These are phyloP conservation scores for Neostethus bicornis DNA, from an alignment of 2,797 vertebrate genomes.

Conservation along the genomic window DNA sequence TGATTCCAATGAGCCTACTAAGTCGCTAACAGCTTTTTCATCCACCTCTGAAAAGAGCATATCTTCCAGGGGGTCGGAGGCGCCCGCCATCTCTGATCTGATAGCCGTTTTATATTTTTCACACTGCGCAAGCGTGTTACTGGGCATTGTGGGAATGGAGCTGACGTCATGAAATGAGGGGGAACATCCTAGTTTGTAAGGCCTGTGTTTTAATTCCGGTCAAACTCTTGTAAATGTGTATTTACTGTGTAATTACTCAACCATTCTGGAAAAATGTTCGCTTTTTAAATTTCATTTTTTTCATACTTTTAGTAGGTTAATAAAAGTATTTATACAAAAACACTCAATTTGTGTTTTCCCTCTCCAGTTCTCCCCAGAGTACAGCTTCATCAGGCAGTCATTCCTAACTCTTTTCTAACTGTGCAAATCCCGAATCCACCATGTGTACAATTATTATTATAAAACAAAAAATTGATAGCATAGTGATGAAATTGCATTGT, in stretches of 20 bases:
- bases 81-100: slow-evolving; percentile 83
- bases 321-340: no score
- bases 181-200: not conserved
- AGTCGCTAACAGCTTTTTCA: slow-evolving; percentile 88
- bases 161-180: slow-evolving; percentile 73
- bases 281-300: no score
- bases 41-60: slow-evolving; percentile 92
- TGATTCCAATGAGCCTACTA: slow-evolving; percentile 87
- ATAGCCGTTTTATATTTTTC: slow-evolving; percentile 66
- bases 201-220: not conserved
- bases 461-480: no score
- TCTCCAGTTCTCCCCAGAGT: no score
- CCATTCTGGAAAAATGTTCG: no score
- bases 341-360: no score
- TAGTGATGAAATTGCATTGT: no score
- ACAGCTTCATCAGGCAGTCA: no score
- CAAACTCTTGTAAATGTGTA: not conserved
- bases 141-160: slow-evolving; percentile 85
- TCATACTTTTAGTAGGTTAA: no score
- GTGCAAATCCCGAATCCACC: no score
- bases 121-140: slow-evolving; percentile 84
- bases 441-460: no score
- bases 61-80: slow-evolving; percentile 84
- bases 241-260: not conserved
- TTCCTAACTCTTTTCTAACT: no score